Conservation (phyloP, 2,797 vertebrate species). For the Gallinago stenura region DNA sequence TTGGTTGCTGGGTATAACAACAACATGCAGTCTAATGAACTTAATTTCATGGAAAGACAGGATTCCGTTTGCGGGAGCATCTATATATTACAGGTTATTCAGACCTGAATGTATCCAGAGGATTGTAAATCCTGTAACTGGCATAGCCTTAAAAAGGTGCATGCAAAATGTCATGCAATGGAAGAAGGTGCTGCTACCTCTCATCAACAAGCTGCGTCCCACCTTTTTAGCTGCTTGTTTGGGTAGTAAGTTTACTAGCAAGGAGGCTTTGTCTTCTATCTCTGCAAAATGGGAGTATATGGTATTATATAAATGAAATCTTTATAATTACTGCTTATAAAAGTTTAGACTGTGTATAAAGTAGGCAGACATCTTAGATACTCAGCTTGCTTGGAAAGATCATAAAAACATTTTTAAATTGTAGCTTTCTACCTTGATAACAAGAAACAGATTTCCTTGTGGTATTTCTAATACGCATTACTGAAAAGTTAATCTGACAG, state of each 20-base stretch:
- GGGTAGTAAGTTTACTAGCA: background rate
- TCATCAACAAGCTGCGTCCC: background rate
- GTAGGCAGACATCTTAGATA: background rate
- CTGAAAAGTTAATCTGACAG: background rate
- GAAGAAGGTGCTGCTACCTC: background rate
- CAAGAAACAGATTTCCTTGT: background rate
- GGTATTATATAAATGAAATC: background rate
- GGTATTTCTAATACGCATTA: background rate
- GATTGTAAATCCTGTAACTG: background rate
- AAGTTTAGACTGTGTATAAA: background rate
- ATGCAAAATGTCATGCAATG: background rate
- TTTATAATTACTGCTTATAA: background rate
- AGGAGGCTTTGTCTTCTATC: background rate
- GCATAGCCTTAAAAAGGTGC: background rate
- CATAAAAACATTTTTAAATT: background rate
- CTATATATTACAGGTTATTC: background rate
- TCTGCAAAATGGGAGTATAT: background rate
- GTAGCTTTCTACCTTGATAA: background rate
- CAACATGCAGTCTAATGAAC: background rate
- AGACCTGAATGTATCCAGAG: background rate
- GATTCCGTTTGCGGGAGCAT: background rate
- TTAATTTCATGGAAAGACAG: background rate
- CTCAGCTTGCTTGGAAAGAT: background rate
- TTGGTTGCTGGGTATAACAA: background rate
- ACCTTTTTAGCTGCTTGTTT: background rate